Evolutionary conservation across 2,113 vertebrate species (phyloP).

Genomic region (Brachirus orientalis): DNA sequence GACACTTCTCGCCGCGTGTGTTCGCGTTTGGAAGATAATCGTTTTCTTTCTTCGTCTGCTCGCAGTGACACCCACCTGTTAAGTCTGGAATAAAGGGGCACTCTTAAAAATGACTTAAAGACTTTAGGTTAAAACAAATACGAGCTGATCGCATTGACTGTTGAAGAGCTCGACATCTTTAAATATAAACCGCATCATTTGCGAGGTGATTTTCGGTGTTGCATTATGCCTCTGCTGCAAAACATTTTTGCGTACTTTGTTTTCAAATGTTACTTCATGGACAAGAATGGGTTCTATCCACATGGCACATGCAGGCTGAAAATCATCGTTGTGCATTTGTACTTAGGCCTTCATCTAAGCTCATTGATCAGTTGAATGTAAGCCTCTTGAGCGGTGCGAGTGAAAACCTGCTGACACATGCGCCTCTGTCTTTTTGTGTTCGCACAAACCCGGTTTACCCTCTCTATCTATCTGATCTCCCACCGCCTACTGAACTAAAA

Average conservation of each 20-base stretch:
- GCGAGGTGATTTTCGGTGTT: too few species aligned
- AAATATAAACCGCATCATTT: too few species aligned
- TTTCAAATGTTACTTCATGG: not conserved
- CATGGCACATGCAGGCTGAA: conserved; percentile 22
- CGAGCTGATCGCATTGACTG: too few species aligned
- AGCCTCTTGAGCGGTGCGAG: conserved; percentile 78
- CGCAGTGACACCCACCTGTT: conserved; percentile 46
- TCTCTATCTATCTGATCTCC: conserved; percentile 21
- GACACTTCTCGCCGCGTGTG: not conserved
- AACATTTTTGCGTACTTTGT: too few species aligned
- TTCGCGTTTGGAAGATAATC: not conserved
- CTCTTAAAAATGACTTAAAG: not conserved
- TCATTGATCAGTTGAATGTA: conserved; percentile 84
- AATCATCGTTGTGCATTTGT: conserved; percentile 69
- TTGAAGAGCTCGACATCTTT: too few species aligned
- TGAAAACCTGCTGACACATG: conserved; percentile 84
- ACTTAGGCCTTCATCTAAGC: conserved; percentile 78
- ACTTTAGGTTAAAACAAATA: not conserved
- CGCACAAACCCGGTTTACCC: conserved; percentile 59
- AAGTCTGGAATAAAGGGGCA: not conserved
- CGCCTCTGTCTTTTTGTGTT: conserved; percentile 75
- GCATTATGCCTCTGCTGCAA: too few species aligned
- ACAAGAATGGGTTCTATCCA: not conserved
- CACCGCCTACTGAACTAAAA: conserved; percentile 26
- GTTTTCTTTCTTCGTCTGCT: not conserved